These are phyloP conservation scores for Lasiurus borealis DNA, from an alignment of 2,113 vertebrate species.

Conservation along the genomic window DNA sequence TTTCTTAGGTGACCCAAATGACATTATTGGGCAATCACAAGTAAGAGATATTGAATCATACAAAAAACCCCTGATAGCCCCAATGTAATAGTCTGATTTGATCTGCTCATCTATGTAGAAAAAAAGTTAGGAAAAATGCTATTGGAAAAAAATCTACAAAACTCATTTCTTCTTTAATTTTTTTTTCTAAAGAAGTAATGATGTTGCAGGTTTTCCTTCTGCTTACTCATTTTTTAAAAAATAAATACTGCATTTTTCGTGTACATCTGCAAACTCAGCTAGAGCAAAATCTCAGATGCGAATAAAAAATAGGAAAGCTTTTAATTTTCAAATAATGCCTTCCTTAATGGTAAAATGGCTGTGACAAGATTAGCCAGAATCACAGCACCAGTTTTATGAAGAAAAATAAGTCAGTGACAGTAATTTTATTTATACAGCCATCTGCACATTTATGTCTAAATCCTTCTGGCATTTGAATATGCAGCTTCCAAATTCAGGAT, in stretches of 20 bases:
- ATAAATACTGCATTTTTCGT: not conserved
- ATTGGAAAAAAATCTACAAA: not conserved
- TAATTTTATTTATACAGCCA: conserved; percentile 51
- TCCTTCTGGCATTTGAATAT: conserved; percentile 46
- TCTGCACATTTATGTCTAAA: conserved; percentile 62
- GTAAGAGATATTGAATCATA: not conserved
- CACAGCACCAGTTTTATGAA: conserved; percentile 64
- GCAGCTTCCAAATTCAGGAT: conserved; percentile 65
- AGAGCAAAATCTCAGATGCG: conserved; percentile 29
- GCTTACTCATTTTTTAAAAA: not conserved
- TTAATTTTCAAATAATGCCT: conserved; percentile 58
- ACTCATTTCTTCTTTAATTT: not conserved
- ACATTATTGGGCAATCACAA: not conserved
- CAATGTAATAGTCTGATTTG: not conserved
- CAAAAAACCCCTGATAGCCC: not conserved
- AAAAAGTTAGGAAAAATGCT: not conserved
- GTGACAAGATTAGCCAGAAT: conserved; percentile 68
- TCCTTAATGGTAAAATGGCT: conserved; percentile 60
- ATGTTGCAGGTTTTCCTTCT: not conserved
- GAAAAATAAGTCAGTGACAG: conserved; percentile 44
- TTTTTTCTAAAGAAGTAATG: not conserved
- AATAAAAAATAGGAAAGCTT: not conserved
- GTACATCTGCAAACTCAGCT: not conserved
- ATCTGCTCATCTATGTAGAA: not conserved
- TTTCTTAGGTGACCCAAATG: not conserved